Percentiles rank a stretch among this genome's conserved stretches.
Evolutionary conservation across 2,113 vertebrate genomes (phyloP).

Genomic region (Melozone crissalis): DNA sequence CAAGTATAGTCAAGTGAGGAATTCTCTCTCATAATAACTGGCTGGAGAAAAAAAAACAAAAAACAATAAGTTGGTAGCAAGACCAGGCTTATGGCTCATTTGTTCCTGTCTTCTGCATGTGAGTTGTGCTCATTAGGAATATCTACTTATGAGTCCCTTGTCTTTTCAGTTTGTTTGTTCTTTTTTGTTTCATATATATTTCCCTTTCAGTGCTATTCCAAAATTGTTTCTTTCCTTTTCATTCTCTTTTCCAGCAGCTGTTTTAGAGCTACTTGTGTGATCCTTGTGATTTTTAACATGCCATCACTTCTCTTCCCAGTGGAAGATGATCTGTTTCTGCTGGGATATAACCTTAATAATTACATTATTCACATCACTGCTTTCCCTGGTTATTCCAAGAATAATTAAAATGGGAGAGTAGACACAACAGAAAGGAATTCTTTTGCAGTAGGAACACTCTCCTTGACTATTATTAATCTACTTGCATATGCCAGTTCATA

Average conservation of each 20-base stretch:
- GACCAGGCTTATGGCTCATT: background rate
- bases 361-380: background rate
- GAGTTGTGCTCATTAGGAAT: background rate
- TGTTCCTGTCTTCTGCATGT: background rate
- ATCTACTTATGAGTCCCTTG: background rate
- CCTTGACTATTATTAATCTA: background rate
- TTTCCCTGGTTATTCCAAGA: constrained; percentile 18
- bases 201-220: constrained; percentile 1
- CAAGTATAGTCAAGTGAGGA: background rate
- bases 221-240: background rate
- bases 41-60: background rate
- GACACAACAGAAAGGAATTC: background rate
- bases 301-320: constrained; percentile 4
- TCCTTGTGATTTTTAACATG: constrained; percentile 16
- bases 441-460: background rate
- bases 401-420: constrained; percentile 36
- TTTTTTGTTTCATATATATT: background rate
- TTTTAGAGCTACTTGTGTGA: constrained; percentile 36
- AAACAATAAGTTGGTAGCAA: background rate
- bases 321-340: background rate
- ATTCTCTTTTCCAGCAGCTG: background rate
- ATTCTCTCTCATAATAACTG: background rate
- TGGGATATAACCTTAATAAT: constrained; percentile 33
- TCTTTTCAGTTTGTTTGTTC: background rate
- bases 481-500: background rate